phyloP scores from a whole-genome alignment of 1,140 invertebrate genomes.

The Maniola jurtina region DNA sequence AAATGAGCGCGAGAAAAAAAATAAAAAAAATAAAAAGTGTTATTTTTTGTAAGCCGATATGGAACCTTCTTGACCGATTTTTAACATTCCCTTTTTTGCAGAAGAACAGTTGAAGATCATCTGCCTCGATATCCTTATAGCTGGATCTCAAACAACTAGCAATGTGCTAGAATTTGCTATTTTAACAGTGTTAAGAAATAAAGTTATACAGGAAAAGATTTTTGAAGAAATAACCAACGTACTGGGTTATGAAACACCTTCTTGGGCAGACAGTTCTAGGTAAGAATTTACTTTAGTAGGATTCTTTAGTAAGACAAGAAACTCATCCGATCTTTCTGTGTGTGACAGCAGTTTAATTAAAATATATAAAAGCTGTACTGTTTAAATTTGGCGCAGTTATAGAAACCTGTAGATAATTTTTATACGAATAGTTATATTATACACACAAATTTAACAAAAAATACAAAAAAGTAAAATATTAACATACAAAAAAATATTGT shows the following conservation, averaged over 20 bases:
- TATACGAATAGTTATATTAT: too few species aligned
- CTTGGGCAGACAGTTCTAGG: conserved; percentile 60
- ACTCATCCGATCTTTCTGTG: too few species aligned
- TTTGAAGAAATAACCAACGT: conserved; percentile 82
- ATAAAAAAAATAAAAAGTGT: too few species aligned
- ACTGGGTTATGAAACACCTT: conserved; percentile 75
- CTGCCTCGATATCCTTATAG: conserved; percentile 86
- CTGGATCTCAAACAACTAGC: conserved; percentile 86
- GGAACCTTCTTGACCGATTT: background rate
- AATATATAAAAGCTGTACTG: too few species aligned
- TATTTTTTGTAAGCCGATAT: too few species aligned
- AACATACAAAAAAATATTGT: too few species aligned
- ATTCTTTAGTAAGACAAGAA: too few species aligned
- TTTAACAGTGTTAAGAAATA: conserved; percentile 83
- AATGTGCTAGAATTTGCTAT: conserved; percentile 86
- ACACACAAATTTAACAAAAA: too few species aligned
- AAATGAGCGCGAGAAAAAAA: background rate
- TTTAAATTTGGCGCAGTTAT: too few species aligned
- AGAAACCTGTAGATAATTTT: too few species aligned
- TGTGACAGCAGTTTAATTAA: background rate
- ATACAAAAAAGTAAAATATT: too few species aligned
- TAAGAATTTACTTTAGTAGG: conserved; percentile 29
- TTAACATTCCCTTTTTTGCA: conserved; percentile 53
- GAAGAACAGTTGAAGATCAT: conserved; percentile 85
- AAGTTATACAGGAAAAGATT: conserved; percentile 83